Evolutionary conservation across 2,797 vertebrate genomes (phyloP), one percentile per base, ranked within the genome.

Genomic region (Bucorvus abyssinicus): DNA sequence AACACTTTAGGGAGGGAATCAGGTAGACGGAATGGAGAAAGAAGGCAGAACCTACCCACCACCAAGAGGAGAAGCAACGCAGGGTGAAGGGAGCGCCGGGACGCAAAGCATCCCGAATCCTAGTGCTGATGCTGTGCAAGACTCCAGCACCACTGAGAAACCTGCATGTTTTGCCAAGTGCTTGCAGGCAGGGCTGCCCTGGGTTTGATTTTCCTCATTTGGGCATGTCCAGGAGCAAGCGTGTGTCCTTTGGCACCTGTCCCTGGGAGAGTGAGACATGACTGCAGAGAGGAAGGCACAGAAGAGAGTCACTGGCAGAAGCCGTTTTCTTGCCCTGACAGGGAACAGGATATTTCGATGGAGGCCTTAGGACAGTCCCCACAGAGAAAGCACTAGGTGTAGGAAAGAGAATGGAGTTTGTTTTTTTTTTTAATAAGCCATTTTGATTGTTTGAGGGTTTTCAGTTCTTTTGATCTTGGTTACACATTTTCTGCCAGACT

Each of bases 171-270:
- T 32, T 90, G 53, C 60, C 86, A 81, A 19, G 19, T 40, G 17
- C 32, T 59, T 80, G 34, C 42, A 73, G 55, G 16, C 59, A 73
- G 38, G 24, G 22, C 75, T 77, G 67, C 32, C 67, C 49, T 49
- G 52, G 49, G 55, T 14, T 63, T 30, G 36, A n/a, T 65, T 93
- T 69, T 73, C 76, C 88, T 69, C 81, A n/a, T 75, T 79, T 91
- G 84, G 63, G 20, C 77, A 84, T 47, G 56, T 57, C 36, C 81
- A 84, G 53, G 44, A 77, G 20, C 4, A 2, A 80, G 21, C 0
- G 0, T 42, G 61, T 92, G 55, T 74, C 61, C 60, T 81, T 87
- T 94, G 95, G 78, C 80, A 80, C 21, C 63, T 88, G 29, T 70
- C 52, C 81, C 84, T 36, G 9, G 1, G 0, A 64, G 36, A 34